Evolutionary conservation across 2,888 invertebrate species (phyloP).

Genomic region (Capitulum mitella): DNA sequence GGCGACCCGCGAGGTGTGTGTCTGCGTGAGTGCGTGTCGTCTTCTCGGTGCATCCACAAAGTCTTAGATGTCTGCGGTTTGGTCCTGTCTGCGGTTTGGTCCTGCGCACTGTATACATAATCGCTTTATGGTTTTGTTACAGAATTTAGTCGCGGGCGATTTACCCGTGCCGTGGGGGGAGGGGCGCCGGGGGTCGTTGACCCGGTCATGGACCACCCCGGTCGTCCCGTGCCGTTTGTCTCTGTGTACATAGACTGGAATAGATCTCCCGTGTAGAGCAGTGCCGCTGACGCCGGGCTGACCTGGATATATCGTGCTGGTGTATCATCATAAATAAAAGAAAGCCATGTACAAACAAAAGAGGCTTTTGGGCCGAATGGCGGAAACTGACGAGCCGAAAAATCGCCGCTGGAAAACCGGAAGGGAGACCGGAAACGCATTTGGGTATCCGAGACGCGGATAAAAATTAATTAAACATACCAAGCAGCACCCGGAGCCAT

Average conservation of each 20-base stretch:
- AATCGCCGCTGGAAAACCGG: too few species aligned
- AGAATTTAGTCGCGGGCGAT: neutral
- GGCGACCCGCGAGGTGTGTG: neutral
- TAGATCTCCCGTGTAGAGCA: slow-evolving; percentile 4
- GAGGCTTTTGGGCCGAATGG: too few species aligned
- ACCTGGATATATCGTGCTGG: neutral
- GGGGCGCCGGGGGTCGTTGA: neutral
- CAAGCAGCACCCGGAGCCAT: too few species aligned
- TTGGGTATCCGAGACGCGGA: too few species aligned
- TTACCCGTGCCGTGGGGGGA: neutral
- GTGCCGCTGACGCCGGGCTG: neutral
- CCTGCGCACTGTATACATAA: slow-evolving; percentile 18
- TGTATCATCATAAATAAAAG: slow-evolving; percentile 21
- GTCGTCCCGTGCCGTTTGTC: neutral
- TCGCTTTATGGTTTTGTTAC: slow-evolving; percentile 21
- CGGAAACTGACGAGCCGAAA: too few species aligned
- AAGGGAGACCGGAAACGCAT: too few species aligned
- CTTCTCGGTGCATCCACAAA: slow-evolving; percentile 13
- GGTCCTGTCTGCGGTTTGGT: neutral
- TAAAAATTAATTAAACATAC: too few species aligned
- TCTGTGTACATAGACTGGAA: neutral
- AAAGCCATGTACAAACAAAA: slow-evolving; percentile 12
- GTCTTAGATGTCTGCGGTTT: neutral
- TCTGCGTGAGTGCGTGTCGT: slow-evolving; percentile 20
- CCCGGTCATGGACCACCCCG: neutral